phyloP scores from a whole-genome alignment of 92 coral and sea anemone species.

The Epizoanthus rinbou region DNA sequence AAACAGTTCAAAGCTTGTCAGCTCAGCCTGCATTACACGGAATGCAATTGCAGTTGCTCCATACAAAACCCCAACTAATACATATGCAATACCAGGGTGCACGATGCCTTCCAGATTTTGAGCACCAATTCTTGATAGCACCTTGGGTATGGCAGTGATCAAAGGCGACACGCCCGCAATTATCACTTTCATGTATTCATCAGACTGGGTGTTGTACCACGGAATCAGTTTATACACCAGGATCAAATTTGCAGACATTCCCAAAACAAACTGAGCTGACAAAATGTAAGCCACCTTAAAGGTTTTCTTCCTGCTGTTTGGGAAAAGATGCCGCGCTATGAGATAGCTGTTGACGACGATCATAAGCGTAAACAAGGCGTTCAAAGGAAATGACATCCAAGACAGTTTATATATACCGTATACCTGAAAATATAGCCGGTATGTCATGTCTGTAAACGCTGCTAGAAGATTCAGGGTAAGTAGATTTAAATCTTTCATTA shows the following conservation, averaged over 20 bases:
- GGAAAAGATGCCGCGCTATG: constrained; percentile 47
- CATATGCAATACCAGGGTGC: constrained; percentile 58
- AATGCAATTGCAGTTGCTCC: constrained; percentile 52
- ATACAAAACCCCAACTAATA: constrained; percentile 47
- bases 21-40: constrained; percentile 76
- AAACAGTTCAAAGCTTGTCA: constrained; percentile 52
- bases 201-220: constrained; percentile 39
- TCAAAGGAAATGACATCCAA: constrained; percentile 63
- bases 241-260: constrained; percentile 50
- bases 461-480: constrained; percentile 61
- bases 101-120: constrained; percentile 52
- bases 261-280: constrained; percentile 58
- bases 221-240: constrained; percentile 57
- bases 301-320: constrained; percentile 2
- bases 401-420: constrained; percentile 58
- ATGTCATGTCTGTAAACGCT: constrained; percentile 61
- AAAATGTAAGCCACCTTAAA: constrained; percentile 32
- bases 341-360: constrained; percentile 51
- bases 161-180: constrained; percentile 53
- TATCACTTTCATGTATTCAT: constrained; percentile 41
- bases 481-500: constrained; percentile 64
- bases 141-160: constrained; percentile 56
- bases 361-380: constrained; percentile 47
- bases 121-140: constrained; percentile 48
- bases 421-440: constrained; percentile 54